Evolutionary conservation across 2,888 invertebrate species (phyloP), one percentile per base, ranked within the genome.

Genomic region (Ctena decussata): DNA sequence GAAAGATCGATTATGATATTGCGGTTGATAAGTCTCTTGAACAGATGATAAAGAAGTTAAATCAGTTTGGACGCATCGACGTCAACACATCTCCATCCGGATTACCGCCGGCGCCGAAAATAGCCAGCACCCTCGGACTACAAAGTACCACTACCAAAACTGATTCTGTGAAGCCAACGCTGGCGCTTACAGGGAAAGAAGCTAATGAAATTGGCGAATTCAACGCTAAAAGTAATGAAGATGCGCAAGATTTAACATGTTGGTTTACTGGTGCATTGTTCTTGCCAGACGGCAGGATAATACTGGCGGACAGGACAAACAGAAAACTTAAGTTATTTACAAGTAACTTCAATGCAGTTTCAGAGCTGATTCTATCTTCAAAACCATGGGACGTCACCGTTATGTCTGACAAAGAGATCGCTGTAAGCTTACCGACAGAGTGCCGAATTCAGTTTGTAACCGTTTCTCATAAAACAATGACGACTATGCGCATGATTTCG

Each of bases 201-300:
- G 86, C 85, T 3, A 87, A 87, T 6, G 82, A 87, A 37, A 72
- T 85, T 6, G 90, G 83, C 15, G 83, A 87, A 15, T 89, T 90
- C 37, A 85, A 87, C 77, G 89, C 82, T 2, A 77, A 84, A 41
- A 79, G 69, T 24, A 75, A 83, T 15, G 86, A 90, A 21, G 91
- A 91, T 65, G 30, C 60, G 0, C 71, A 86, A 37, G 90, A 90
- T 11, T 8, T 1, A 2, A 46, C 24, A 49, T 90, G 90, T 60
- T 91, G 91, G 91, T 90, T 90, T 60, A 91, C 91, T 0, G 91
- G 91, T 0, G 91, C 91, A 15, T 39, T 72, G 11, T 91, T 90
- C 57, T 80, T 91, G 5, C 44, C 80, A 12, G 91, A 91, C 39
- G 90, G 91, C 5, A 81, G 90, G 11, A 85, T 91, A 21, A 18